Conservation (phyloP, 2,113 vertebrate species). For the Epinephelus fuscoguttatus region DNA sequence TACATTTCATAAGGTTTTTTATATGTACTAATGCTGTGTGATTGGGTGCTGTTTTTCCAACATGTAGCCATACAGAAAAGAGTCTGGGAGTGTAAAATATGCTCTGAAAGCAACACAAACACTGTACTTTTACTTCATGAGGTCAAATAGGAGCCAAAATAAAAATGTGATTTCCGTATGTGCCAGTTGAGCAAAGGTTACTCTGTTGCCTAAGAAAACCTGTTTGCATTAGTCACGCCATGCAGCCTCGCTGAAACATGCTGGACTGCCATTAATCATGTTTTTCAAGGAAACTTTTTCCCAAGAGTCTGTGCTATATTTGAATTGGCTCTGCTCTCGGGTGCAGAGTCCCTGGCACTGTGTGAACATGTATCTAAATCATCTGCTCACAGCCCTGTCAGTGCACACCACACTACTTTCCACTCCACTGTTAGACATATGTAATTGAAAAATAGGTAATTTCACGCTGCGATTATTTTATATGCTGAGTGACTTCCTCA, state of each 20-base stretch:
- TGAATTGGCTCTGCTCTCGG: slow-evolving; percentile 73
- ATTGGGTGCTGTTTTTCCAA: background rate
- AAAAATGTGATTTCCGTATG: slow-evolving; percentile 36
- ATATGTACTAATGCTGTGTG: background rate
- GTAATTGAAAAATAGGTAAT: slow-evolving; percentile 48
- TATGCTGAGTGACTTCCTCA: background rate
- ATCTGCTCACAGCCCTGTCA: slow-evolving; percentile 61
- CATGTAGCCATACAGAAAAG: background rate
- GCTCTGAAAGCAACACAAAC: background rate
- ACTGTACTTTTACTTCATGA: background rate
- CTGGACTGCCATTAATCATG: slow-evolving; percentile 72
- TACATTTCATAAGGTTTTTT: background rate
- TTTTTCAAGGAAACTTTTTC: slow-evolving; percentile 76
- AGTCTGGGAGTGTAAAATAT: background rate
- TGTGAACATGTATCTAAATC: slow-evolving; percentile 74
- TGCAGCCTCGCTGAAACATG: slow-evolving; percentile 57
- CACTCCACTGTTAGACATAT: slow-evolving; percentile 46
- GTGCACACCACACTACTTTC: slow-evolving; percentile 36
- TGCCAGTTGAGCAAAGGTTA: slow-evolving; percentile 67
- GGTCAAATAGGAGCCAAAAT: slow-evolving; percentile 42
- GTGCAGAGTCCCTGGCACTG: slow-evolving; percentile 64
- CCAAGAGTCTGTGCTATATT: slow-evolving; percentile 80
- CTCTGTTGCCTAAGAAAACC: slow-evolving; percentile 68
- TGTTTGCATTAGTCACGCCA: slow-evolving; percentile 75
- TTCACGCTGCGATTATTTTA: slow-evolving; percentile 37